Evolutionary conservation across 2,797 vertebrate genomes (phyloP).

Genomic region (Sylvilagus floridanus): DNA sequence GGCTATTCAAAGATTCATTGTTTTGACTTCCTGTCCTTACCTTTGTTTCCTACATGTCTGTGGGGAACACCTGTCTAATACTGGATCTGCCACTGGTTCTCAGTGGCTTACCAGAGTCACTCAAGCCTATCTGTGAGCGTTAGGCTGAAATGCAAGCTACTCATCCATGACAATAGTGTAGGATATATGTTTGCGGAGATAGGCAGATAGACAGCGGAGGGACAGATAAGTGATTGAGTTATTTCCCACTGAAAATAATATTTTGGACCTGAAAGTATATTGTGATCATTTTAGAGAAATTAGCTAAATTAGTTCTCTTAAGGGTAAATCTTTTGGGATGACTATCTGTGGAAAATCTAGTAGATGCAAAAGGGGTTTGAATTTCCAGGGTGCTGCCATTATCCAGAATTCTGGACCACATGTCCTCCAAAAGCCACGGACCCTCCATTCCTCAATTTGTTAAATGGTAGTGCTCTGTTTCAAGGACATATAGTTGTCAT

Average conservation of each 20-base stretch:
- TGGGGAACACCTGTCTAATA: constrained; percentile 93
- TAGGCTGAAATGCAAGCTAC: constrained; percentile 88
- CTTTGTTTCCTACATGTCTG: constrained; percentile 93
- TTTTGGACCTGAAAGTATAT: constrained; percentile 75
- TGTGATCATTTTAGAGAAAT: constrained; percentile 73
- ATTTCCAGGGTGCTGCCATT: background rate
- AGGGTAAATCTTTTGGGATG: constrained; percentile 72
- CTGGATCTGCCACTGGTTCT: constrained; percentile 90
- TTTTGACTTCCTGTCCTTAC: constrained; percentile 96
- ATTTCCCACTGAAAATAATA: constrained; percentile 81
- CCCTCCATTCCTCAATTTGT: constrained; percentile 23
- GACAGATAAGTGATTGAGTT: constrained; percentile 85
- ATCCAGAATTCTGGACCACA: constrained; percentile 4
- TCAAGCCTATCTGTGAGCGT: constrained; percentile 90
- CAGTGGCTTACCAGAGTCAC: constrained; percentile 89
- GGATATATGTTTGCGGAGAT: constrained; percentile 86
- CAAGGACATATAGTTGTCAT: background rate
- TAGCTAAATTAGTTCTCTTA: constrained; percentile 72
- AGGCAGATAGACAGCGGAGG: constrained; percentile 87
- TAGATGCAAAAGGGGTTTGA: background rate
- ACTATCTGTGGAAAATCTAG: constrained; percentile 65
- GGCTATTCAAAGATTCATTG: constrained; percentile 94
- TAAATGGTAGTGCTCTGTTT: background rate
- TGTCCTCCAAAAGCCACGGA: background rate
- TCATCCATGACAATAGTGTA: constrained; percentile 89